Base-by-base conservation (phyloP, 1,140 invertebrate genomes). In the Drosophila fuyamai region DNA sequence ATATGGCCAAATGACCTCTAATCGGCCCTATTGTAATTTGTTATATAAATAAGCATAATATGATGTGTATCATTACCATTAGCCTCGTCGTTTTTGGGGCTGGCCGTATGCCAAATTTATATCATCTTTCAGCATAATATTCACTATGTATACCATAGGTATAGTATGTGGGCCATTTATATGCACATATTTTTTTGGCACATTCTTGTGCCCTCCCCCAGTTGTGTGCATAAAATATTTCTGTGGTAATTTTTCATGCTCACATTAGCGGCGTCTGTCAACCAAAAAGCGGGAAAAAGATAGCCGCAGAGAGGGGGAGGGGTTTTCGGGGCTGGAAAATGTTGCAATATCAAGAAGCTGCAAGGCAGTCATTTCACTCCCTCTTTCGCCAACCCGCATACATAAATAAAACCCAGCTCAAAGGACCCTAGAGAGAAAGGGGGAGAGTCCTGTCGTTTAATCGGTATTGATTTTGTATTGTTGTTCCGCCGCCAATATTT, bases 11-110 rank as follows among this genome's bases (percentile, higher is more conserved):
- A 46, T 76, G 75, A 82, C 66, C 75, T 67, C 83, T 88, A 86
- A 86, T 82, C 70, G 61, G 56, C 16, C 47, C 47, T 29, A 86
- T 88, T 88, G 58, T 81, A 85, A 85, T 85, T 48, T 75, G 62
- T 76, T 86, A 68, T 79, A 86, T 88, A 88, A 82, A 88, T 88
- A 79, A 79, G 68, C 81, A 78, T 85, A 81, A 76, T 70, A 70
- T 63, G 62, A 29, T 73, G 27, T 43, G 38, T 32, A 55, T 32
- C 56, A 60, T 76, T 51, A 77, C 32, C 35, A 46, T 60, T 16
- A 55, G 14, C 48, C 12, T 36, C 51, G 35, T 44, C 16, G 36
- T 56, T 67, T 35, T 51, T 35, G 40, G 48, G 18, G 12, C 65
- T 77, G 72, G 72, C 73, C 44, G 10, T 18, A 35, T 44, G 67